These are phyloP conservation scores for Pardosa pseudoannulata DNA, from an alignment of 2,888 invertebrate genomes.

Conservation along the genomic window DNA sequence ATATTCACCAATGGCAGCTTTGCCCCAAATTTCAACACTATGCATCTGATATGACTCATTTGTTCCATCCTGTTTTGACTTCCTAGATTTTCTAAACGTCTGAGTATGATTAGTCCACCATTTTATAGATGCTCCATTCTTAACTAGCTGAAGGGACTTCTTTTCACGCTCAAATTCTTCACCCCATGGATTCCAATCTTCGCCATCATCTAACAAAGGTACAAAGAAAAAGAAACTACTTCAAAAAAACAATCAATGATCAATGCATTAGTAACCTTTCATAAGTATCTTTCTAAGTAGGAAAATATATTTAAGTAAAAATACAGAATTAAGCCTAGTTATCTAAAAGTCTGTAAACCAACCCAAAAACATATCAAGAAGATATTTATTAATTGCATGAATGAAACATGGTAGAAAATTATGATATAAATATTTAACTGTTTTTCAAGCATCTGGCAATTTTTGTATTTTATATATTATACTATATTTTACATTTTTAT, in stretches of 20 bases:
- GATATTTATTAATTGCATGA: too few species aligned
- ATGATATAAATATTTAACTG: too few species aligned
- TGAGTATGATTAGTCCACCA: constrained; percentile 70
- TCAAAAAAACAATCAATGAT: background rate
- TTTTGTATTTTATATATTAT: too few species aligned
- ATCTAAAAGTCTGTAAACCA: background rate
- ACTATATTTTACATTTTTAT: too few species aligned
- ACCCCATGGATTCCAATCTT: constrained; percentile 75
- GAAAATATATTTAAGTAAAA: background rate
- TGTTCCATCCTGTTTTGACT: constrained; percentile 30
- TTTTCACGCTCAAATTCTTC: constrained; percentile 74
- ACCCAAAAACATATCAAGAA: background rate
- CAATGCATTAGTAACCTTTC: background rate
- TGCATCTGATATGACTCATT: constrained; percentile 10
- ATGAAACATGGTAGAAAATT: too few species aligned
- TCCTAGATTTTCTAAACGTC: constrained; percentile 60
- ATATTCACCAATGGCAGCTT: constrained; percentile 78
- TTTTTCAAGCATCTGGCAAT: too few species aligned
- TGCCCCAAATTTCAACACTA: constrained; percentile 77
- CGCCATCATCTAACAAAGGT: constrained; percentile 43
- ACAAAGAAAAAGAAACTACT: background rate
- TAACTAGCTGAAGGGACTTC: background rate
- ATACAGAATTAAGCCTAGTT: background rate
- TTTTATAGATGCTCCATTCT: constrained; percentile 29
- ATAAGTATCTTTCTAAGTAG: too few species aligned